Evolutionary conservation across 2,888 invertebrate genomes (phyloP).

Genomic region (Chaetoderma sp.): DNA sequence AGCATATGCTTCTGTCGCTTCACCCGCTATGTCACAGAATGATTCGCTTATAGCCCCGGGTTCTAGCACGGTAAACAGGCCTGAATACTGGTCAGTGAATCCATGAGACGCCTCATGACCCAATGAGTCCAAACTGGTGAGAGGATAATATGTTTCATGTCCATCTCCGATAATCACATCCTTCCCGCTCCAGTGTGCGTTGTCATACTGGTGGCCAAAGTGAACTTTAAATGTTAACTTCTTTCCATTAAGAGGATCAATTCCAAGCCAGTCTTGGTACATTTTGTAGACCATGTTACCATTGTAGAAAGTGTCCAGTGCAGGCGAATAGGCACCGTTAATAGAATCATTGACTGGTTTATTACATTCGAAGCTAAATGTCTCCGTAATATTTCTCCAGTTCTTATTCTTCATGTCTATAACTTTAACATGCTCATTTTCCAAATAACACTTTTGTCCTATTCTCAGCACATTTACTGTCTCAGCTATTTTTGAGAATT

Average conservation of each 20-base stretch:
- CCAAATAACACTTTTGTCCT: slow-evolving; percentile 45
- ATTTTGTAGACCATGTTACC: slow-evolving; percentile 41
- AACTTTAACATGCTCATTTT: slow-evolving; percentile 44
- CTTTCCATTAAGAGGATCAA: slow-evolving; percentile 23
- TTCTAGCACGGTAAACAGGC: slow-evolving; percentile 34
- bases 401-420: slow-evolving; percentile 35
- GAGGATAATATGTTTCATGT: slow-evolving; percentile 30
- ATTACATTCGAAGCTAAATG: slow-evolving; percentile 26
- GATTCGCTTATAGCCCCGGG: slow-evolving; percentile 41
- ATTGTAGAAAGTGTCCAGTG: slow-evolving; percentile 42
- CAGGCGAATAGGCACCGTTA: slow-evolving; percentile 37
- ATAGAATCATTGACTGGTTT: slow-evolving; percentile 27
- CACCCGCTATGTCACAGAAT: slow-evolving; percentile 42
- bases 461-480: too few species aligned
- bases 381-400: slow-evolving; percentile 4
- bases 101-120: slow-evolving; percentile 45
- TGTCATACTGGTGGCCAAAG: slow-evolving; percentile 36
- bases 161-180: slow-evolving; percentile 39
- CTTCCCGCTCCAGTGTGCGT: slow-evolving; percentile 43
- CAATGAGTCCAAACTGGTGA: slow-evolving; percentile 34
- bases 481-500: too few species aligned
- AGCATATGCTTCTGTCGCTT: slow-evolving; percentile 33
- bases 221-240: slow-evolving; percentile 43
- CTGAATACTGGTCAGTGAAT: slow-evolving; percentile 37
- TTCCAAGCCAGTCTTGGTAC: slow-evolving; percentile 45